phyloP scores from a whole-genome alignment of 2,797 vertebrate genomes.

The Lutra lutra region DNA sequence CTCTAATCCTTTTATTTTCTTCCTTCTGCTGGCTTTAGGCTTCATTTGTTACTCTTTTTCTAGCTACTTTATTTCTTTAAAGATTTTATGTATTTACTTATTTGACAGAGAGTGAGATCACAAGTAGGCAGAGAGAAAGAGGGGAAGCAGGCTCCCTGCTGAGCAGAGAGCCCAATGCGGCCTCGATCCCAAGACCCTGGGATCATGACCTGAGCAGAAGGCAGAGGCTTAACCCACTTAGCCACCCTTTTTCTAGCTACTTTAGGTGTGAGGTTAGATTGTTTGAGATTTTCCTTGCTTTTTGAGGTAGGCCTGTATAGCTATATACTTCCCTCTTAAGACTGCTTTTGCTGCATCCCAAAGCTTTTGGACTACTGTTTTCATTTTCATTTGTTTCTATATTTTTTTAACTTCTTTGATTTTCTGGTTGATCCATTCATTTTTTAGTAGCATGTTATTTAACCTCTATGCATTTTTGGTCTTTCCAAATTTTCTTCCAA shows the following conservation, averaged over 20 bases:
- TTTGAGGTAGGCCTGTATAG: neutral
- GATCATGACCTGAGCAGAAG: no score
- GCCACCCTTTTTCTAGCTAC: neutral
- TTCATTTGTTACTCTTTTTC: neutral
- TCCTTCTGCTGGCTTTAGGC: neutral
- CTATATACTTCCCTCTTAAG: neutral
- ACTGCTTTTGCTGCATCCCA: neutral
- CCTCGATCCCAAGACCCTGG: no score
- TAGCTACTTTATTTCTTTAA: neutral
- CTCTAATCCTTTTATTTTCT: neutral
- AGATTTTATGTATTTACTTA: no score
- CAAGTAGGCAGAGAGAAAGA: no score
- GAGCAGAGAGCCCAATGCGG: no score
- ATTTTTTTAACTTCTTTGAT: neutral
- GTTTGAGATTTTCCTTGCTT: neutral
- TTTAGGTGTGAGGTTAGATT: neutral
- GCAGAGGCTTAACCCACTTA: no score
- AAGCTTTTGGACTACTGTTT: neutral
- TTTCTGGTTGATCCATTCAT: neutral
- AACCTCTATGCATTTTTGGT: neutral
- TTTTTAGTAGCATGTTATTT: neutral
- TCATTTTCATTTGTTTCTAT: neutral
- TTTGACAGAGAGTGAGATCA: no score
- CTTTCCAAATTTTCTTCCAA: neutral
- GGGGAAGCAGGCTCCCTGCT: no score